These are phyloP conservation scores for Protobothrops flavoviridis DNA, from an alignment of 2,113 vertebrate genomes.

Conservation along the genomic window DNA sequence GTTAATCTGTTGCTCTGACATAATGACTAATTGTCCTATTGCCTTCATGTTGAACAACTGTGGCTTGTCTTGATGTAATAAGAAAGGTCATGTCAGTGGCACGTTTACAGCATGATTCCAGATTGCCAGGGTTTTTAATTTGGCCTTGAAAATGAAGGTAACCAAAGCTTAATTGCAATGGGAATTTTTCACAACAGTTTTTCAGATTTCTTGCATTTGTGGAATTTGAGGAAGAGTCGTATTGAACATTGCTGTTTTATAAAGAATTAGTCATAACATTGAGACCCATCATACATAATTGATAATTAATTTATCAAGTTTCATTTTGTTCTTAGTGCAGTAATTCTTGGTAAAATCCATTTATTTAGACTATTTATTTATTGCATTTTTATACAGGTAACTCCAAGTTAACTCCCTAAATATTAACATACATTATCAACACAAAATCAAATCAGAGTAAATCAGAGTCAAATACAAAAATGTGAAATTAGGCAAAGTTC, in stretches of 20 bases:
- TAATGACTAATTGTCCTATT: conserved; percentile 34
- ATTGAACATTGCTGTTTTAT: neutral
- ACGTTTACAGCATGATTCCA: conserved; percentile 47
- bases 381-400: neutral
- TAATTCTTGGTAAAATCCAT: neutral
- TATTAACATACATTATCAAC: neutral
- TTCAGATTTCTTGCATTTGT: neutral
- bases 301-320: neutral
- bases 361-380: neutral
- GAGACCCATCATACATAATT: neutral
- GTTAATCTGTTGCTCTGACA: conserved; percentile 20
- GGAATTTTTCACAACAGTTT: conserved; percentile 1
- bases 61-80: conserved; percentile 47
- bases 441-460: neutral
- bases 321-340: neutral
- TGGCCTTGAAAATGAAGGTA: conserved; percentile 45
- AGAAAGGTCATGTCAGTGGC: conserved; percentile 50
- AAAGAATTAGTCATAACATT: neutral
- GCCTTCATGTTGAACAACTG: conserved; percentile 40
- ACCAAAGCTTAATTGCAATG: conserved; percentile 33
- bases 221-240: neutral
- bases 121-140: conserved; percentile 48
- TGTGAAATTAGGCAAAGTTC: neutral
- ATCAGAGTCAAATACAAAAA: neutral
- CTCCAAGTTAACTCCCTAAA: neutral